Conservation (phyloP, 2,888 invertebrate species). For the Pocota personata region DNA sequence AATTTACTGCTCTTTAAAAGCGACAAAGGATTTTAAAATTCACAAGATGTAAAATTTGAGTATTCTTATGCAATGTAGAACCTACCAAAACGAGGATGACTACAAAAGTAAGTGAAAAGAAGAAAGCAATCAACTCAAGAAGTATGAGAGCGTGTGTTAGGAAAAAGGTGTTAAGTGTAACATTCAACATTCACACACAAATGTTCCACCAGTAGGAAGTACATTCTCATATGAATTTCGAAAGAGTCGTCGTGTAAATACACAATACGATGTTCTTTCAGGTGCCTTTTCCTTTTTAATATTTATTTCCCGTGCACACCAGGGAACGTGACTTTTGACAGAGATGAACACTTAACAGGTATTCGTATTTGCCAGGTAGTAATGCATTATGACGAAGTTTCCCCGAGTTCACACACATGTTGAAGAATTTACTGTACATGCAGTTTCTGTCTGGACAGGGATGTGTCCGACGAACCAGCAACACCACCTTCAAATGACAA, state of each 20-base stretch:
- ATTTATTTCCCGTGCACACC: slow-evolving; percentile 10
- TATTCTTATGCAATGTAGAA: neutral
- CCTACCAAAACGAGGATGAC: neutral
- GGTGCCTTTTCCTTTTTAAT: slow-evolving; percentile 1
- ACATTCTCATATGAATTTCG: neutral
- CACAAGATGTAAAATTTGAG: neutral
- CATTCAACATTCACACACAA: slow-evolving; percentile 19
- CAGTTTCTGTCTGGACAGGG: slow-evolving; percentile 12
- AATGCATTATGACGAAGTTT: slow-evolving; percentile 8
- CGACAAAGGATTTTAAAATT: neutral
- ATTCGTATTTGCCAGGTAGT: slow-evolving; percentile 49
- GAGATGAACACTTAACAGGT: slow-evolving; percentile 63
- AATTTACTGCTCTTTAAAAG: neutral
- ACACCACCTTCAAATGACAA: neutral
- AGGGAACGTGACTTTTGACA: slow-evolving; percentile 69
- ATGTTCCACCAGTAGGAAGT: neutral
- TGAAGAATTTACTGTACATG: neutral
- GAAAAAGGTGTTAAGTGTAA: slow-evolving; percentile 49
- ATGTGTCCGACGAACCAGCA: slow-evolving; percentile 3
- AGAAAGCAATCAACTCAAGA: neutral
- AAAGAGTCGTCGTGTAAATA: neutral
- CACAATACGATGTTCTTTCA: neutral
- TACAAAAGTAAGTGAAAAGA: neutral
- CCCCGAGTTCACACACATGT: neutral
- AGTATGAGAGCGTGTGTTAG: neutral